A percentile compares a stretch with the other conserved stretches of the same genome.
Conservation (phyloP, 2,113 vertebrate genomes). For the Nesospiza acunhae region DNA sequence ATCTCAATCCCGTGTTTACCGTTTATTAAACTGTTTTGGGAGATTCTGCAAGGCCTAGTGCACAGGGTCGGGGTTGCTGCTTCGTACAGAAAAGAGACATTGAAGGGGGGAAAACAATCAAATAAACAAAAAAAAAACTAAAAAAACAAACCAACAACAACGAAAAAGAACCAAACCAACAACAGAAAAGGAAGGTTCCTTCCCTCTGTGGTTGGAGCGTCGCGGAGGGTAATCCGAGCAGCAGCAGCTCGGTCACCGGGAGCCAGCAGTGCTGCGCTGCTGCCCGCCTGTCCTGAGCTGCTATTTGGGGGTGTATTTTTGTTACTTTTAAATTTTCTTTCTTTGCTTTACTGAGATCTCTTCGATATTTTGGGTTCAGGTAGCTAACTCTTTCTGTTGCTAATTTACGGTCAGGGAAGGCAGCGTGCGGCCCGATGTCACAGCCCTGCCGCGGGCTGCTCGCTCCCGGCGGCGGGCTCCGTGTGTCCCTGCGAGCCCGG, state of each 20-base stretch:
- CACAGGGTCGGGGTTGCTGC: background rate
- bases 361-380: background rate
- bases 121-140: background rate
- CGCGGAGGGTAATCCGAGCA: background rate
- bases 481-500: background rate
- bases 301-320: background rate
- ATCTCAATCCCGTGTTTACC: rapidly evolving
- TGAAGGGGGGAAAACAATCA: background rate
- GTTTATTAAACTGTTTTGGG: background rate
- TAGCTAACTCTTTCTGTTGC: background rate
- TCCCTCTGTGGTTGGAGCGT: background rate
- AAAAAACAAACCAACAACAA: too few relatives aligned
- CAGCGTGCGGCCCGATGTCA: background rate
- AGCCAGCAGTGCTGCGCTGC: background rate
- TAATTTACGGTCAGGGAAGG: background rate
- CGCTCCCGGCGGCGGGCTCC: rapidly evolving
- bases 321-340: rapidly evolving
- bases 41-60: background rate
- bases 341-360: background rate
- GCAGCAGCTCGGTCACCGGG: background rate
- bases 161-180: too few relatives aligned
- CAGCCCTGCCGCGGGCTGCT: background rate
- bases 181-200: background rate
- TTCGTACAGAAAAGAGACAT: background rate
- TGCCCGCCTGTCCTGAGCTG: background rate